Percentiles rank a stretch among this genome's conserved stretches.
Evolutionary conservation across 2,888 invertebrate genomes (phyloP).

Genomic region (Spatulosminthurus flaviceps): DNA sequence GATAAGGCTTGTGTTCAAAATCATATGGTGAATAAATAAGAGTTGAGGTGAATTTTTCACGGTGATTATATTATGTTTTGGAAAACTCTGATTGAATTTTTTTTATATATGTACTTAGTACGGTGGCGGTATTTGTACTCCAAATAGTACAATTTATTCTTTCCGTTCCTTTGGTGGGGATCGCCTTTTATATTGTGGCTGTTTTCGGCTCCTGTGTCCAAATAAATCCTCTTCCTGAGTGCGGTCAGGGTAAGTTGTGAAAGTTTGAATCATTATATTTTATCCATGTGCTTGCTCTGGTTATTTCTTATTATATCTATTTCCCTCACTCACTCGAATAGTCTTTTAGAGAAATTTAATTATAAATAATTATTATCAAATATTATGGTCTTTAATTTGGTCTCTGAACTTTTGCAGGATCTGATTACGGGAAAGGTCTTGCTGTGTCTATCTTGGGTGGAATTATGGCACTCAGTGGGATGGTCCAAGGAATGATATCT

Average conservation of each 20-base stretch:
- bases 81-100: slow-evolving; percentile 1
- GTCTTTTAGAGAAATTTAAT: background rate
- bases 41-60: no score
- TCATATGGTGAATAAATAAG: no score
- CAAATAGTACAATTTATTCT: slow-evolving; percentile 61
- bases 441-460: slow-evolving; percentile 58
- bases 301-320: no score
- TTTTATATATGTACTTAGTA: no score
- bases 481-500: slow-evolving; percentile 58
- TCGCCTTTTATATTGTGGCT: slow-evolving; percentile 60
- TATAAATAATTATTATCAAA: background rate
- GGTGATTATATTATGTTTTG: slow-evolving; percentile 31
- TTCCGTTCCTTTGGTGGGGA: slow-evolving; percentile 58
- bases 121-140: slow-evolving; percentile 59
- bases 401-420: slow-evolving; percentile 1
- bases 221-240: slow-evolving; percentile 54
- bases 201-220: slow-evolving; percentile 62
- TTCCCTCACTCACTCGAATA: no score
- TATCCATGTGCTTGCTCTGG: slow-evolving; percentile 20
- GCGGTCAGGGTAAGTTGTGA: slow-evolving; percentile 43
- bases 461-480: slow-evolving; percentile 60
- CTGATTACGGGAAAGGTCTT: slow-evolving; percentile 48
- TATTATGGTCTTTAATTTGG: background rate
- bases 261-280: no score
- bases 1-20: no score